Percentiles rank a stretch among this genome's conserved stretches.
Evolutionary conservation across 2,113 vertebrate genomes (phyloP).

Genomic region (Melanerpes formicivorus): DNA sequence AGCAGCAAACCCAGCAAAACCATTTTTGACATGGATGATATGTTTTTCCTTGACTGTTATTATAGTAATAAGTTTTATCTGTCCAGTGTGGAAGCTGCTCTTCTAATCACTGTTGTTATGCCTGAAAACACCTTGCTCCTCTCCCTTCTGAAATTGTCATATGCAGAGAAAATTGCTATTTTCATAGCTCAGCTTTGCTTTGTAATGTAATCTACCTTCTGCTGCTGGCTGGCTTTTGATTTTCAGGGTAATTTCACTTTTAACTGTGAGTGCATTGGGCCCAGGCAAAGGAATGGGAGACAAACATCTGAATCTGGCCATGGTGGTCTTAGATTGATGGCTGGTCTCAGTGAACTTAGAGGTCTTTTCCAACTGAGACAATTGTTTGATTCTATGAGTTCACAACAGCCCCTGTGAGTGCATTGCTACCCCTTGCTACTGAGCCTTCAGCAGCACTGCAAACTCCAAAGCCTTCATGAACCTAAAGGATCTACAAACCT

Average conservation of each 20-base stretch:
- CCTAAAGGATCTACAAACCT: background rate
- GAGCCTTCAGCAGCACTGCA: background rate
- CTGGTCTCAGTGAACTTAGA: too few species aligned
- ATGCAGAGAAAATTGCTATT: background rate
- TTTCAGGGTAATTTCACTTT: constrained; percentile 5
- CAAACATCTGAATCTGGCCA: background rate
- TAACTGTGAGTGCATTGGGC: background rate
- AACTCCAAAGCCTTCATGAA: background rate
- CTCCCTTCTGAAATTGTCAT: background rate
- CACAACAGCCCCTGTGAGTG: background rate
- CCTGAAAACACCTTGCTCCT: background rate
- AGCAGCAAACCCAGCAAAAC: background rate
- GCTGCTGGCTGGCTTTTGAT: background rate
- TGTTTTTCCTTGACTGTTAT: constrained; percentile 21
- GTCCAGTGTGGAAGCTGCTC: background rate
- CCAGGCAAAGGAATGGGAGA: background rate
- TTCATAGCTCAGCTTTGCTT: background rate
- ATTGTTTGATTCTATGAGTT: background rate
- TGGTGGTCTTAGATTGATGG: too few species aligned
- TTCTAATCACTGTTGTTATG: constrained; percentile 37
- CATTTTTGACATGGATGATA: background rate
- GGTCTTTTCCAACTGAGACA: too few species aligned
- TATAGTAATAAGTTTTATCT: constrained; percentile 18
- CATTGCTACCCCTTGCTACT: background rate
- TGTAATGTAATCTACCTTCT: background rate